Conservation (phyloP, 2,797 vertebrate genomes). For the Sebastes trivittatus region DNA sequence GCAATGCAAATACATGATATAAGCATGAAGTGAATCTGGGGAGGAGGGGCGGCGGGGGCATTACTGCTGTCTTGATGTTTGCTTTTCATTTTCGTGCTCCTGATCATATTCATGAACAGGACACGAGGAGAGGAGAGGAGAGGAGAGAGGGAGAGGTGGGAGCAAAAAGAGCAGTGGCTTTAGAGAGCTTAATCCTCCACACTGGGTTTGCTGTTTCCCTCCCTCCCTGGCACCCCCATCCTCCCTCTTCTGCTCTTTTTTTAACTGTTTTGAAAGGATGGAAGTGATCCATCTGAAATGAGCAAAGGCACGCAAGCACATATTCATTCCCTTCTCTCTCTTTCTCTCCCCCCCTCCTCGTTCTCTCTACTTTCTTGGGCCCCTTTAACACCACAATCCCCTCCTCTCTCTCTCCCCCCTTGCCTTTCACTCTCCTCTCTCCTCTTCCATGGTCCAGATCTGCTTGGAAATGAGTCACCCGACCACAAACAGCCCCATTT, state of each 20-base stretch:
- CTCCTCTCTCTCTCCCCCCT: background rate
- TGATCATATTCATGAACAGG: constrained; percentile 28
- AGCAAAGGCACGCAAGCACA: constrained; percentile 36
- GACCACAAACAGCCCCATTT: constrained; percentile 68
- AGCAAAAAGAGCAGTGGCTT: constrained; percentile 33
- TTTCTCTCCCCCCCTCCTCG: background rate
- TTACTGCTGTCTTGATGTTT: constrained; percentile 12
- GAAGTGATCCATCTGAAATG: constrained; percentile 49
- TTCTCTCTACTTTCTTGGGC: constrained; percentile 20
- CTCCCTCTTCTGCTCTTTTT: background rate
- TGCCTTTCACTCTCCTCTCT: constrained; percentile 24
- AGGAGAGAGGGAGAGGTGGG: background rate
- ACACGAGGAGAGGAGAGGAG: background rate
- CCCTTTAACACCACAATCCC: constrained; percentile 5
- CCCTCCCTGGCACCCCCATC: background rate
- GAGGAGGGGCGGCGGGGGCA: background rate
- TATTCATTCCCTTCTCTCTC: background rate
- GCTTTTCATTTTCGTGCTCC: constrained; percentile 21
- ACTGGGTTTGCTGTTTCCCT: constrained; percentile 21
- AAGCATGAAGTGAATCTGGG: background rate
- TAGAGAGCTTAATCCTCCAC: constrained; percentile 41
- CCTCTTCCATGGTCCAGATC: constrained; percentile 43
- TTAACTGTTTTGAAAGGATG: constrained; percentile 22
- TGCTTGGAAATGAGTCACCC: constrained; percentile 70
- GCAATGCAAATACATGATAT: background rate